Evolutionary conservation across 2,888 invertebrate genomes (phyloP).

Genomic region (Nowickia ferox): DNA sequence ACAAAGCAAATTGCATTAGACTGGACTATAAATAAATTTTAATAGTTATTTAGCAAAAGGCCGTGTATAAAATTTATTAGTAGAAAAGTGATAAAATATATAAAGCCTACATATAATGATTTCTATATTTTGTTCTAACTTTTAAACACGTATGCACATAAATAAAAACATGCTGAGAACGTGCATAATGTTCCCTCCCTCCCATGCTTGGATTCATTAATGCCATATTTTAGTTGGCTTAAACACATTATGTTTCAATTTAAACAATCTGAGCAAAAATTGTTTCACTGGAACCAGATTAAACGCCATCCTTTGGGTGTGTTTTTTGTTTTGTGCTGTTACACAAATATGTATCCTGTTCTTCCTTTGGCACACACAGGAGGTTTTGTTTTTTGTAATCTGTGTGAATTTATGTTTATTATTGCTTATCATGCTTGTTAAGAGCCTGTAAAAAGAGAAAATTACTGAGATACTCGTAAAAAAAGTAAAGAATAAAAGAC

Average conservation of each 20-base stretch:
- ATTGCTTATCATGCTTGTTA: conserved; percentile 72
- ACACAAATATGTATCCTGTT: conserved; percentile 23
- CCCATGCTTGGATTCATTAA: conserved; percentile 29
- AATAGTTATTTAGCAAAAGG: neutral
- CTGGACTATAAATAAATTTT: conserved; percentile 13
- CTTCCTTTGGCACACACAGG: conserved; percentile 34
- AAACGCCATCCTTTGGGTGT: conserved; percentile 66
- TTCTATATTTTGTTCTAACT: conserved; percentile 7
- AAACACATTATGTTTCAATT: conserved; percentile 70
- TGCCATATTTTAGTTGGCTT: conserved; percentile 44
- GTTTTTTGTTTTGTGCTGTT: conserved; percentile 21
- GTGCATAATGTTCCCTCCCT: neutral
- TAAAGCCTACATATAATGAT: conserved; percentile 10
- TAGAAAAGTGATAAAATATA: conserved; percentile 8
- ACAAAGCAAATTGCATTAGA: neutral
- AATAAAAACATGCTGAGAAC: conserved; percentile 36
- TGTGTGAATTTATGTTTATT: conserved; percentile 72
- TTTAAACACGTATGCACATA: conserved; percentile 28
- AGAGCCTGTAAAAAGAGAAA: conserved; percentile 63
- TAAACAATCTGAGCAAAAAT: conserved; percentile 52
- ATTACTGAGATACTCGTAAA: conserved; percentile 20
- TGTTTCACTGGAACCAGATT: conserved; percentile 57
- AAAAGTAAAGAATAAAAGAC: conserved; percentile 48
- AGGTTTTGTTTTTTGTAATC: conserved; percentile 52
- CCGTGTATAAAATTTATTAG: conserved; percentile 7